These are phyloP conservation scores for Diplogasteroides magnus DNA, from an alignment of 1,140 invertebrate species.

Conservation along the genomic window DNA sequence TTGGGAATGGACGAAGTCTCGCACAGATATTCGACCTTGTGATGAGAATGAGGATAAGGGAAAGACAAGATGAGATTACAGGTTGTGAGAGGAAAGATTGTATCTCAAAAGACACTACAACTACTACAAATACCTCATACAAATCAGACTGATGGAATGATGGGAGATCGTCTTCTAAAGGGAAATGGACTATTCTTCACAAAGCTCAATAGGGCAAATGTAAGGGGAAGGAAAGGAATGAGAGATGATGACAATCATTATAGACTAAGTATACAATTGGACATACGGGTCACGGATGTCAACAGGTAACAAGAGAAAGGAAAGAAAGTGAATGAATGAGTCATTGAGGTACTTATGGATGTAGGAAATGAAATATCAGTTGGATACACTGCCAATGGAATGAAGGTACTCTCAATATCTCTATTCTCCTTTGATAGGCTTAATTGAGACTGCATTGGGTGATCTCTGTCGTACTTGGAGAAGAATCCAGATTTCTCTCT, in stretches of 20 bases:
- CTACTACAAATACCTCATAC: constrained; percentile 6
- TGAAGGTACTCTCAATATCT: too few relatives aligned
- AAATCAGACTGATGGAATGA: constrained; percentile 12
- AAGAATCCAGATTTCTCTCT: constrained; percentile 16
- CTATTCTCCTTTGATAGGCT: too few relatives aligned
- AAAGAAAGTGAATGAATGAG: too few relatives aligned
- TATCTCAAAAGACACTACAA: constrained; percentile 4
- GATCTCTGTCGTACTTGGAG: constrained; percentile 31
- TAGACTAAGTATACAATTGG: constrained; percentile 26
- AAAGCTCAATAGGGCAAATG: constrained; percentile 4
- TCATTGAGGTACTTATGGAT: too few relatives aligned
- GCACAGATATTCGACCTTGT: constrained; percentile 47
- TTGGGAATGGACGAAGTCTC: constrained; percentile 52
- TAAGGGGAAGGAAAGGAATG: not conserved
- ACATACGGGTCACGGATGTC: constrained; percentile 36
- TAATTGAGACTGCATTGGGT: constrained; percentile 22
- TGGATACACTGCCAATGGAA: constrained; percentile 32
- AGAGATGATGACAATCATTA: not conserved
- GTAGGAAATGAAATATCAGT: constrained; percentile 28
- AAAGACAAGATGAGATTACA: constrained; percentile 8
- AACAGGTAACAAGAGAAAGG: too few relatives aligned
- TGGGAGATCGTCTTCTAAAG: constrained; percentile 5
- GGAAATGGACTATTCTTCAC: constrained; percentile 12
- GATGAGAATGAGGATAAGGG: not conserved
- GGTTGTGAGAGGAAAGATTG: constrained; percentile 4